Evolutionary conservation across 2,113 vertebrate species (phyloP).

Genomic region (Shinisaurus crocodilurus): DNA sequence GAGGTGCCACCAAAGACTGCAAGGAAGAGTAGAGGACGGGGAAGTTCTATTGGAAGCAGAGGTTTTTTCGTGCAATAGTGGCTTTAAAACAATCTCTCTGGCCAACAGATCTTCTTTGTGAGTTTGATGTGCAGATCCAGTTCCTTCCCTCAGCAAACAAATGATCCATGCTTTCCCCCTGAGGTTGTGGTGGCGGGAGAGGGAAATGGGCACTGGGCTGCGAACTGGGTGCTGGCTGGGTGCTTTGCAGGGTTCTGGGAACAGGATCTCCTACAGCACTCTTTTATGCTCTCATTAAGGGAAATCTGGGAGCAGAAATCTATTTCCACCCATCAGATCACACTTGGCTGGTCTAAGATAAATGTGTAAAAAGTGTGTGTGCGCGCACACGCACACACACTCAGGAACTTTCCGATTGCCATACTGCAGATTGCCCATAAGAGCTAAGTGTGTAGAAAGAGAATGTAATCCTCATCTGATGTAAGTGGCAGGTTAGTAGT

Average conservation of each 20-base stretch:
- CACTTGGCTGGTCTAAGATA: background rate
- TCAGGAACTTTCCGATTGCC: background rate
- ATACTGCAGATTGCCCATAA: background rate
- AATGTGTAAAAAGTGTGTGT: background rate
- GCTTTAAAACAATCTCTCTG: background rate
- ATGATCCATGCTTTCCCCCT: background rate
- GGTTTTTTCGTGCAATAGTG: no score
- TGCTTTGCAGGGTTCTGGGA: background rate
- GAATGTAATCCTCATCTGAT: background rate
- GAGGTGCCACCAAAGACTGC: no score
- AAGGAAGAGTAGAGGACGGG: no score
- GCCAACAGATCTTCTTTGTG: background rate
- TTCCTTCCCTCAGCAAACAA: background rate
- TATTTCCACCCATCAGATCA: background rate
- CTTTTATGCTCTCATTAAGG: background rate
- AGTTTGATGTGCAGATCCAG: no score
- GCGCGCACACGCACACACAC: background rate
- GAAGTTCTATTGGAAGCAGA: no score
- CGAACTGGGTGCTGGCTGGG: background rate
- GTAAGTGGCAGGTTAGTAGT: background rate
- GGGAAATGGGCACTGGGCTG: background rate
- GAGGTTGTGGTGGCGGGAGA: background rate
- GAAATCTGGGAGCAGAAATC: background rate
- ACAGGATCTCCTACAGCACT: fast-evolving
- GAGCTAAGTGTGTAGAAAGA: background rate